These are phyloP conservation scores for Onychomys torridus DNA, from an alignment of 2,797 vertebrate genomes.

Conservation along the genomic window DNA sequence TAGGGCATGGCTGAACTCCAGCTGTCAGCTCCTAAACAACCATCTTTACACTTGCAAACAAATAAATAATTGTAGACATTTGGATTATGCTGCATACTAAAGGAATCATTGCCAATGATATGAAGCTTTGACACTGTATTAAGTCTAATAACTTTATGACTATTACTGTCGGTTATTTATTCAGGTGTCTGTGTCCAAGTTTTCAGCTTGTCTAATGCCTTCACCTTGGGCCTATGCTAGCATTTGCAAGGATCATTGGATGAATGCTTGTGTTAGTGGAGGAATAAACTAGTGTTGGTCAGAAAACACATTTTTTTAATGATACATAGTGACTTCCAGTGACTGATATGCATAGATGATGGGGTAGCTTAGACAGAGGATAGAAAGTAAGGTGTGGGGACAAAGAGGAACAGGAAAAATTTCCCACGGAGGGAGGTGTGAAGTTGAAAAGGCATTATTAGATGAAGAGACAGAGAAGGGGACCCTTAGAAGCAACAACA, in stretches of 20 bases:
- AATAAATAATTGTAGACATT: neutral
- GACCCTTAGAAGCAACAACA: neutral
- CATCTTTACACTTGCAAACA: conserved; percentile 88
- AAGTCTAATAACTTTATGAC: neutral
- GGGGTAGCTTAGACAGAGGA: neutral
- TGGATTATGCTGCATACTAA: neutral
- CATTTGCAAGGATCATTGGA: neutral
- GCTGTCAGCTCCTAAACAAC: conserved; percentile 84
- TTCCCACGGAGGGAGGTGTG: neutral
- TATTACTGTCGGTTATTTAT: neutral
- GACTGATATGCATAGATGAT: neutral
- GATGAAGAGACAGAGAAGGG: neutral
- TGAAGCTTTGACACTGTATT: neutral
- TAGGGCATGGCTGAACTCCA: conserved; percentile 85
- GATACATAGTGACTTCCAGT: neutral
- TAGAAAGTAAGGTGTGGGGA: neutral
- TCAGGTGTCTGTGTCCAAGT: neutral
- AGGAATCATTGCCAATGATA: neutral
- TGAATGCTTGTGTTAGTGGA: neutral
- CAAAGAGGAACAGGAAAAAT: neutral
- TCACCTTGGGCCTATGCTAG: neutral
- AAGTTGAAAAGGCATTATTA: neutral
- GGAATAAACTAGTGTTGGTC: neutral
- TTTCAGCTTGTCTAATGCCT: neutral
- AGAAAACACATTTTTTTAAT: neutral